Evolutionary conservation across 1,140 invertebrate genomes (phyloP), one percentile per base, ranked within the genome.

Genomic region (Calliphora vicina): DNA sequence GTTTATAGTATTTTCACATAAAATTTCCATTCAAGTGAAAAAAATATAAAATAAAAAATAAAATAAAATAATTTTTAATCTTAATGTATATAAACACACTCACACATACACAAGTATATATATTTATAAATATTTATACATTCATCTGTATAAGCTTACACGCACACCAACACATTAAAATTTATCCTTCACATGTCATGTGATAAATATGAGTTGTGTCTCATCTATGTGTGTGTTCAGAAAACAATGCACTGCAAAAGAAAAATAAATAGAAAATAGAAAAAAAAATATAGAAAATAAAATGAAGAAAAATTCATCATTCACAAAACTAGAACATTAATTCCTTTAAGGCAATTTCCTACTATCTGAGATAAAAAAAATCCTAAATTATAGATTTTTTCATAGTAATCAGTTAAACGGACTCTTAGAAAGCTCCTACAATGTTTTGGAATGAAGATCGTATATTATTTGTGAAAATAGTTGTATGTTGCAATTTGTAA

Each of bases 11-110:
- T 67, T 61, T 15, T 61, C 17, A 61, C 3, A 61, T 20, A 61
- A 20, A 61, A 50, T 17, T 50, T 61, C 57, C 20, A 61, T 6
- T 67, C n/a, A 67, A 23, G 61, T 67, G 61, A 67, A 67, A 67
- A 67, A 23, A 23, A 67, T 67, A 67, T 2, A 23, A 23, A 67
- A 2, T 13, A 2, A 57, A 5, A 57, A 17, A 50, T 12, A 50
- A 50, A 57, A 57, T 17, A 57, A 57, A 67, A 67, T 23, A 67
- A 67, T 67, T 67, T 67, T 67, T 67, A 67, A 67, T 67, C 61
- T 67, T 67, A 67, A 67, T 23, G n/a, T 13, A 23, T n/a, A 67
- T 4, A 67, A 4, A 67, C n/a, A 23, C 50, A 13, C n/a, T 1
- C 61, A 23, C 61, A 23, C 61, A 67, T 23, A 67, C 20, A 23